phyloP scores from a whole-genome alignment of 2,888 invertebrate genomes.

The Philereme transversata region DNA sequence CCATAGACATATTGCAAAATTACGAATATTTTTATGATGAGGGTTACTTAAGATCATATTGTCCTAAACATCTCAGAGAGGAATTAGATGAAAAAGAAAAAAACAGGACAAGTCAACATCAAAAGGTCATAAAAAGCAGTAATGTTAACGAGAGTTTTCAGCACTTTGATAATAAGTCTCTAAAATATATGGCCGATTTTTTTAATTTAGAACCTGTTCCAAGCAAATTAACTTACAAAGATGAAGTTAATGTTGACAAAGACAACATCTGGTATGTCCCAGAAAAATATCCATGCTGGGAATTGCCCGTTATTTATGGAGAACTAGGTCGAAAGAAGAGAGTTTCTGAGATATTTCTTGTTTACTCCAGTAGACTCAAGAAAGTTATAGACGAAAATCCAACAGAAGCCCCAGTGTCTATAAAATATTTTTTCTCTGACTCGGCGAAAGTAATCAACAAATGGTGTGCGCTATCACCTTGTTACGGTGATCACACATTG shows the following conservation, averaged over 20 bases:
- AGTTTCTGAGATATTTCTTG: conserved; percentile 54
- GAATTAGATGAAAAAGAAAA: background rate
- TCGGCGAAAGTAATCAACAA: conserved; percentile 50
- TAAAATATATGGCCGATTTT: conserved; percentile 50
- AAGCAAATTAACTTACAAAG: conserved; percentile 32
- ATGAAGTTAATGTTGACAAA: conserved; percentile 18
- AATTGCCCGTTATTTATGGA: conserved; percentile 66
- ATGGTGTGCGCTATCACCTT: conserved; percentile 70
- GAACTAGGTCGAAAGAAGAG: conserved; percentile 45
- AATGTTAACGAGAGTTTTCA: conserved; percentile 21
- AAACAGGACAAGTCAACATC: conserved; percentile 3
- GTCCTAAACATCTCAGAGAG: conserved; percentile 5
- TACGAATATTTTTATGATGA: conserved; percentile 52
- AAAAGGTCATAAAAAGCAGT: background rate
- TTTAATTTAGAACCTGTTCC: conserved; percentile 62
- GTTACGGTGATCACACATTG: conserved; percentile 75
- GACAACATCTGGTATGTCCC: conserved; percentile 63
- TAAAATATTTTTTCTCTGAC: conserved; percentile 13
- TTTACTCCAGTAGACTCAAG: conserved; percentile 50
- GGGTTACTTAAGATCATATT: background rate
- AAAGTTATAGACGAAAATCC: conserved; percentile 51
- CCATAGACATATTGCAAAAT: conserved; percentile 42
- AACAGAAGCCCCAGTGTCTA: conserved; percentile 19
- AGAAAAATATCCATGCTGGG: conserved; percentile 70
- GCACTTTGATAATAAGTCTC: conserved; percentile 32